Evolutionary conservation across 2,888 invertebrate species (phyloP), one percentile per base, ranked within the genome.

Genomic region (Agriopis marginaria): DNA sequence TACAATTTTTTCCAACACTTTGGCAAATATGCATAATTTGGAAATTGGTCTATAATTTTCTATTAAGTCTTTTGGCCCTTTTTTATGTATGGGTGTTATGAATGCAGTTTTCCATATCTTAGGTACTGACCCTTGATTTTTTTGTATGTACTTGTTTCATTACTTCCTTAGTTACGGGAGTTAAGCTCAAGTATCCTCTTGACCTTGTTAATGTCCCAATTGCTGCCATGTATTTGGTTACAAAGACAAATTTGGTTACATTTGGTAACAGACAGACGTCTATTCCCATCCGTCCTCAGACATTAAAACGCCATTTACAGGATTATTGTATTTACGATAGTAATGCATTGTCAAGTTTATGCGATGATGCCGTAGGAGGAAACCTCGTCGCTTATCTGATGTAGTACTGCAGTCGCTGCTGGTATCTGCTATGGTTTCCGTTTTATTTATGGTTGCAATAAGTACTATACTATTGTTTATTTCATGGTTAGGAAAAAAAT

Each of bases 311-410:
- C 79, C 81, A 86, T 86, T 87, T 86, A 76, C 79, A 73, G 82
- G 79, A 84, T 82, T 80, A 86, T 83, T 82, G 84, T 83, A 68
- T 83, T 80, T 85, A 53, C 81, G 78, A 77, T 81, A 70, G 74
- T 78, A 75, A 75, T 70, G 79, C 87, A 89, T 83, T 89, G 89
- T 86, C 89, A 89, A 89, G 89, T 89, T 89, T 89, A 89, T 89
- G 85, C 87, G 83, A 79, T 74, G 80, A 82, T 64, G 56, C 81
- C 72, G 88, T 88, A 80, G 88, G 88, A 75, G 76, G 79, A 66
- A 23, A 74, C 69, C 68, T 78, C 75, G 77, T 74, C 75, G 77
- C 74, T 79, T 79, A 79, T 77, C 72, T 78, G 73, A 74, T 82
- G 77, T 76, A 77, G 72, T 75, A 66, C 50, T 61, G 70, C 61